Evolutionary conservation across 2,113 vertebrate genomes (phyloP).

Genomic region (Cercocebus atys): DNA sequence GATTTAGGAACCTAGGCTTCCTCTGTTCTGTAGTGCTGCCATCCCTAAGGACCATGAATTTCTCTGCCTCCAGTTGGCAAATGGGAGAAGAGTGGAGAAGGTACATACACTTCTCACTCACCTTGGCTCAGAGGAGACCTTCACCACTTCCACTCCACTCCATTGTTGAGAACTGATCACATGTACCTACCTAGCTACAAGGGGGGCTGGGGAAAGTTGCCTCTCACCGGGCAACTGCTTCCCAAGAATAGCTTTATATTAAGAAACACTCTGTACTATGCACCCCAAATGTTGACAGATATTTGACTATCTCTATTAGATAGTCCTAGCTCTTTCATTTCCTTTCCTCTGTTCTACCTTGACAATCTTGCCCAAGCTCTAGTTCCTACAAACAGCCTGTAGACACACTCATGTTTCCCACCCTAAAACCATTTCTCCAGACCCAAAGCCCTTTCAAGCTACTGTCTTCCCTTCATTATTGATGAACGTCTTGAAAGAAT

Average conservation of each 20-base stretch:
- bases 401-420: not conserved
- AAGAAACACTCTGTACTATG: not conserved
- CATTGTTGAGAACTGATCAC: not conserved
- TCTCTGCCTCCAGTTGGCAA: not conserved
- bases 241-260: not conserved
- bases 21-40: not conserved
- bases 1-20: not conserved
- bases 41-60: not conserved
- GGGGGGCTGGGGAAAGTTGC: not conserved
- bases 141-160: not conserved
- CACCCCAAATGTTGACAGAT: not conserved
- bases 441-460: not conserved
- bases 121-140: not conserved
- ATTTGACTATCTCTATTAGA: not conserved
- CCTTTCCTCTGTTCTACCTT: not conserved
- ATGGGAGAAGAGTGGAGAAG: not conserved
- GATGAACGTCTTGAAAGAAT: not conserved
- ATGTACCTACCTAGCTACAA: not conserved
- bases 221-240: not conserved
- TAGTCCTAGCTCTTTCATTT: not conserved
- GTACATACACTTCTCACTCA: not conserved
- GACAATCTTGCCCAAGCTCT: not conserved
- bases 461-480: not conserved
- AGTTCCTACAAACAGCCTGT: not conserved
- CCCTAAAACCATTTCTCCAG: not conserved